Base-by-base conservation (phyloP, 2,797 vertebrate genomes). In the Poeciliopsis turneri region DNA sequence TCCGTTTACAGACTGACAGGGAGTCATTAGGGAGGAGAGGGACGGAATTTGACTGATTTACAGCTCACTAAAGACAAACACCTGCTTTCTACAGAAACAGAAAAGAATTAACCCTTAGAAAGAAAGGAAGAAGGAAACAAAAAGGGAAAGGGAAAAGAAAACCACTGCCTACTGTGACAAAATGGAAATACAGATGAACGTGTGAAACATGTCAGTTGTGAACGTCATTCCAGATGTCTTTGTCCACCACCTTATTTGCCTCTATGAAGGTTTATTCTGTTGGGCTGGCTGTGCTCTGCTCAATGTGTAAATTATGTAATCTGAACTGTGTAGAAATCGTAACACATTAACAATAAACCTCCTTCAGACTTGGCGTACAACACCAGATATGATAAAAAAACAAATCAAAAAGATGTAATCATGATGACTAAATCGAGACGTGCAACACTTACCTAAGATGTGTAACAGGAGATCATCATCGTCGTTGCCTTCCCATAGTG, bases 371-470 rank as follows among this genome's bases (percentile, higher is more conserved):
- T 6, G 10, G 23, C 68, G 28, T 15, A 45, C 2, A 16, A 16
- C n/a, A 70, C 12, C 11, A 45, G 41, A 28, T 28, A 45, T 16
- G 4, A 53, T 33, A 33, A 36, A 39, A 36, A 39, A 39, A 39
- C 36, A 39, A 39, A 5, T 5, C 5, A 28, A 7, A 9, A 75
- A 25, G 23, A 6, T 23, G 57, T 13, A 16, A 33, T 13, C 30
- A 20, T 7, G 8, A 33, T 36, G 36, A 20, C 30, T 36, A 4
- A 33, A 64, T 64, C 6, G 11, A 39, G 16, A 66, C 3, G 23
- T 41, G 33, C 11, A 15, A 1, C 23, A 83, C 86, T 82, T 82
- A 13, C 83, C 72, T 61, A 74, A 28, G 20, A 71, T 15, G 47
- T 45, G 33, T 25, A 43, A 23, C 16, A 16, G 55, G 33, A 9